Evolutionary conservation across 2,113 vertebrate genomes (phyloP), one percentile per base, ranked within the genome.

Genomic region (Spermophilus dauricus): DNA sequence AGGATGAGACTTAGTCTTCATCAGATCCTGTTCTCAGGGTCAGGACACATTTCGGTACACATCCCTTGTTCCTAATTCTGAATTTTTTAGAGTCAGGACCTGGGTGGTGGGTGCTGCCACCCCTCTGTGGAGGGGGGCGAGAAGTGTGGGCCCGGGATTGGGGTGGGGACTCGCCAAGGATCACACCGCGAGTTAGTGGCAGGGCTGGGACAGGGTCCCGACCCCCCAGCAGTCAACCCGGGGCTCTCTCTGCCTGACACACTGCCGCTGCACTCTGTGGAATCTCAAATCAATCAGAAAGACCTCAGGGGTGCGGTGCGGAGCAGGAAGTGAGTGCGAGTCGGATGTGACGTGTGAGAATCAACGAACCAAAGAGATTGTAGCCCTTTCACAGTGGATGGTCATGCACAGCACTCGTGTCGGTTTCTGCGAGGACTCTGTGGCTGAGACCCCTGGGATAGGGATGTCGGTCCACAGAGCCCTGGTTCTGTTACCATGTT

Each of bases 161-260:
- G 83, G 86, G 30, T 4, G 5, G 89, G 81, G 24, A 65, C 97
- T 97, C 83, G 95, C 96, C 85, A 92, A 84, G 92, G 95, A 14
- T 96, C 95, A n/a, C 83, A 94, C 89, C 76, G 98, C 93, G 95
- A 97, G 97, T 72, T 9, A n/a, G 72, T 63, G 86, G 97, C 42
- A 70, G 95, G 86, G 92, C 84, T 8, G 80, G 87, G 95, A 83
- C 53, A 0, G 22, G 61, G 73, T 53, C 91, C 94, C 11, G 0
- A 82, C 82, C 93, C 84, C 65, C 84, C 91, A 48, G 37, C 69
- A 69, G 67, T 89, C 97, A 88, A 42, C 89, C 96, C 53, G 53
- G 96, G 95, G 61, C 84, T 63, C 97, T 96, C 93, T 97, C 96
- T 97, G 95, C 96, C 80, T 96, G 86, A 70, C 97, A 94, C 97